Evolutionary conservation across 1,140 invertebrate species (phyloP).

Genomic region (Drosophila repleta): DNA sequence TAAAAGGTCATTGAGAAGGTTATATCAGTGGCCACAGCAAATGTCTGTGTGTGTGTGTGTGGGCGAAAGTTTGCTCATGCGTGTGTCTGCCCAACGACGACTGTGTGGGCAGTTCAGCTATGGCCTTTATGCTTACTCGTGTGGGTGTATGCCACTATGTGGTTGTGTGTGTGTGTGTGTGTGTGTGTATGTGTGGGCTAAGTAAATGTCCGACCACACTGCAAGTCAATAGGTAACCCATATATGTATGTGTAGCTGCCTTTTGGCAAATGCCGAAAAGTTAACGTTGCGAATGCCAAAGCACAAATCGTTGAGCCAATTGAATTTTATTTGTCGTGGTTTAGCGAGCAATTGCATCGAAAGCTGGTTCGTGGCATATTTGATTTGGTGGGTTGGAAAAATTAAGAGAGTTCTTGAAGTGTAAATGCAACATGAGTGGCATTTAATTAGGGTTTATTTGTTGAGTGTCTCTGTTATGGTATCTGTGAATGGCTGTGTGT

Average conservation of each 20-base stretch:
- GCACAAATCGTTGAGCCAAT: slow-evolving; percentile 8
- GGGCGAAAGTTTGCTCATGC: slow-evolving; percentile 40
- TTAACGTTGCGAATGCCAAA: slow-evolving; percentile 26
- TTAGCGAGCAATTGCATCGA: background rate
- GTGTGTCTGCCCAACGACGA: slow-evolving; percentile 7
- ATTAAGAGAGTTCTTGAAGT: background rate
- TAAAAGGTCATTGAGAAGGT: slow-evolving; percentile 74
- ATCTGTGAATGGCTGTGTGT: background rate
- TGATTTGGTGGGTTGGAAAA: background rate
- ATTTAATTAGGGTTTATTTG: background rate
- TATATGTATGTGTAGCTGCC: slow-evolving; percentile 43
- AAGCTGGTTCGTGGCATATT: background rate
- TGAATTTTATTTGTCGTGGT: slow-evolving; percentile 17
- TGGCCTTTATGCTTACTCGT: slow-evolving; percentile 9
- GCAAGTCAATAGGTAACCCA: slow-evolving; percentile 71
- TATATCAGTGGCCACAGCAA: slow-evolving; percentile 46
- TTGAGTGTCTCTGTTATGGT: too few relatives aligned
- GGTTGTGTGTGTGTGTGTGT: slow-evolving; percentile 16
- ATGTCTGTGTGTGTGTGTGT: slow-evolving; percentile 16
- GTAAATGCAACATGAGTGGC: background rate
- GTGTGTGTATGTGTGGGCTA: too few relatives aligned
- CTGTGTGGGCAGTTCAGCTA: slow-evolving; percentile 31
- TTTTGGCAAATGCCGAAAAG: slow-evolving; percentile 56
- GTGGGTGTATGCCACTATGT: background rate
- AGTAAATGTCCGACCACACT: slow-evolving; percentile 43